These are phyloP conservation scores for Diadumene lineata DNA, from an alignment of 92 coral and sea anemone genomes.

Conservation along the genomic window DNA sequence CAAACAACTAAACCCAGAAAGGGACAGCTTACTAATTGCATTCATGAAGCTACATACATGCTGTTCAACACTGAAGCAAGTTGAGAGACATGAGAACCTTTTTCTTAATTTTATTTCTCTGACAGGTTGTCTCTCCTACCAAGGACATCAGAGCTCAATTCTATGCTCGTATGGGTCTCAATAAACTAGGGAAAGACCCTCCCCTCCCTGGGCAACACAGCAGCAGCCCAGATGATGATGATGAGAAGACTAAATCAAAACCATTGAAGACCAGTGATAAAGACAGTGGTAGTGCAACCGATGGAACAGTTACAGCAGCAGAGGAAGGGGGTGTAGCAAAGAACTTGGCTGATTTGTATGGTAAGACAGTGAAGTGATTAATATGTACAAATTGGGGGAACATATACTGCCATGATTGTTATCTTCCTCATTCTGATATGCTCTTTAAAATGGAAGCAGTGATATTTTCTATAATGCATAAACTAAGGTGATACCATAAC, in stretches of 20 bases:
- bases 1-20: too few species aligned
- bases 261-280: conserved; percentile 47
- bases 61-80: too few species aligned
- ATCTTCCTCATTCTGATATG: background rate
- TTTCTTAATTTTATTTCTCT: background rate
- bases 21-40: too few species aligned
- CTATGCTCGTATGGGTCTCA: conserved; percentile 85
- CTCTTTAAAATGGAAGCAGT: too few species aligned
- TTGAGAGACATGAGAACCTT: background rate
- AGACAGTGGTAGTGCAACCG: conserved; percentile 49
- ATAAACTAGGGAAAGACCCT: conserved; percentile 45
- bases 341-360: conserved; percentile 27
- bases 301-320: conserved; percentile 35
- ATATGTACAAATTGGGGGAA: background rate
- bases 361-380: conserved; percentile 7
- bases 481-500: too few species aligned
- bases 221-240: conserved; percentile 80
- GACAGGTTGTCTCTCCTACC: conserved; percentile 66
- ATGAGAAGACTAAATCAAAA: conserved; percentile 34
- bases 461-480: too few species aligned
- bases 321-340: conserved; percentile 29
- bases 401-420: background rate
- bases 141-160: conserved; percentile 93
- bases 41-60: too few species aligned
- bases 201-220: conserved; percentile 25